Evolutionary conservation across 2,113 vertebrate species (phyloP), one percentile per base, ranked within the genome.

Genomic region (Ptilonorhynchus violaceus): DNA sequence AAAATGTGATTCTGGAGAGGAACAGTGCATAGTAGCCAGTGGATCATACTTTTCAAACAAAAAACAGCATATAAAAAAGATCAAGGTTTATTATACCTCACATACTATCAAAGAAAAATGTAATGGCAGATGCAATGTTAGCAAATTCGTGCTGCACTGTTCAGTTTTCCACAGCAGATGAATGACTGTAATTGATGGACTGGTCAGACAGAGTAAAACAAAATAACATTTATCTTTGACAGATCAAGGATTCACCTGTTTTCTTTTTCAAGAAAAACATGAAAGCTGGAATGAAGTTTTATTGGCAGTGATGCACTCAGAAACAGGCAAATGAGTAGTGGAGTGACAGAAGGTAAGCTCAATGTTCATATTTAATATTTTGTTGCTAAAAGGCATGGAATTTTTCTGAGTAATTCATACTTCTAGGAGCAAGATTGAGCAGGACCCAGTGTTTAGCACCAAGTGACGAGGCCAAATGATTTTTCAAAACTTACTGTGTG

Each of bases 21-120:
- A 91, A 59, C 67, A 80, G 31, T 44, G 11, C 50, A 42, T 55
- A 70, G 74, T 84, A 77, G 41, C 33, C 47, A 77, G 75, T 92
- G 90, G 90, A 88, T 95, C 85, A 92, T 63, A 64, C 28, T 81
- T 83, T 55, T 72, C 73, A 93, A 93, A 89, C 72, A 83, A 91
- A 95, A 86, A 56, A 1, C 31, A 56, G 47, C 1, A 1, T 27
- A 67, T 52, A 81, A 60, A 85, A 93, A 89, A 92, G 90, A 95
- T 96, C 83, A 96, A 97, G 83, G 85, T 96, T 96, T 96, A 90
- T 93, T 96, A 93, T 64, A 30, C 70, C 22, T 94, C 82, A 74
- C 73, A 86, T 89, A 46, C 55, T 86, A 64, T 74, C 47, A 74
- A 77, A 90, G 72, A 75, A 94, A 93, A 95, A 92, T 60, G 76